Base-by-base conservation (phyloP, 2,797 vertebrate genomes). In the Anguilla megastoma region DNA sequence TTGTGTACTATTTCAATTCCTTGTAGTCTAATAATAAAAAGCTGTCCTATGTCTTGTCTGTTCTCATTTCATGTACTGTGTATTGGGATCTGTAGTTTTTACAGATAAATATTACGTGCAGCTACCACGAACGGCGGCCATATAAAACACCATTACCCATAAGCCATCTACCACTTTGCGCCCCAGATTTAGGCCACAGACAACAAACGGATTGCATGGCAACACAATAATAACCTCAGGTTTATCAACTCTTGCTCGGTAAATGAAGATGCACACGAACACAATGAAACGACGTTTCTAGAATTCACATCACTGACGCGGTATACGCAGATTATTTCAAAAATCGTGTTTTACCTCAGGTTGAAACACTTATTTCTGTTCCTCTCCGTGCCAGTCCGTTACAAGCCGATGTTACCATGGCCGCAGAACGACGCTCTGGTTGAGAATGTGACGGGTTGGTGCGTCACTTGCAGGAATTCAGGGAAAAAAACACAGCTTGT, bases 341-440 rank as follows among this genome's bases (percentile, higher is more conserved):
- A 41, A 9, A 8, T 0, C 2, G 89, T 3, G 80, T 71, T 83
- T 89, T 92, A 95, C 92, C 89, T 92, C 84, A 89, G 90, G 90
- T 54, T 89, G 91, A 90, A 89, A 63, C 84, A 63, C 71, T 80
- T 88, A 87, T 87, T 90, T 89, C 85, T 8, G 83, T 24, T 10
- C 36, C 52, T 87, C 10, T 50, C 89, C 76, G 90, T 87, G 87
- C 83, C 33, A 79, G 88, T 91, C 88, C 88, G 24, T 89, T 87
- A n/a, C 48, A 85, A 83, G 4, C 60, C 89, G 88, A 87, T 94
- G 96, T 97, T 96, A 93, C 96, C 96, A 96, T 96, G 96, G 96
- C 92, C 93, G 96, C 96, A 18, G 89, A 94, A 69, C 92, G 94
- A 96, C 95, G 95, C 95, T 86, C 92, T 74, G 91, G 54, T 86